Evolutionary conservation across 2,797 vertebrate genomes (phyloP).

Genomic region (Xenops minutus): DNA sequence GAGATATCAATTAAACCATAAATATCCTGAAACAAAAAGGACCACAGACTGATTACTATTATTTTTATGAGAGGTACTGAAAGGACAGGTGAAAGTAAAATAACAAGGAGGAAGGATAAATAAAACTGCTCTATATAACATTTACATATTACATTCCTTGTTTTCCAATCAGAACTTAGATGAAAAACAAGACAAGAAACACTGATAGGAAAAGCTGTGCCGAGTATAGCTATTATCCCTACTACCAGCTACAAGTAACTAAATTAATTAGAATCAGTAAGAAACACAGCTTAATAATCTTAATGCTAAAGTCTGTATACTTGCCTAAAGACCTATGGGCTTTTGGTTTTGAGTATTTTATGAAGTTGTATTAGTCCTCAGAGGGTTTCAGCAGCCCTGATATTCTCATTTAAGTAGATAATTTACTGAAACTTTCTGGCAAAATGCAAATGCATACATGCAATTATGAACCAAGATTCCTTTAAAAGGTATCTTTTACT

Average conservation of each 20-base stretch:
- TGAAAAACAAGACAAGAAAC: neutral
- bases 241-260: neutral
- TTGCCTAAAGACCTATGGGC: neutral
- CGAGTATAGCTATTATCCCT: neutral
- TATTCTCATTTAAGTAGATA: neutral
- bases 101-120: neutral
- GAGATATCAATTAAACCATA: neutral
- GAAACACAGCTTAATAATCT: neutral
- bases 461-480: neutral
- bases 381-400: neutral
- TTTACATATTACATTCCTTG: neutral
- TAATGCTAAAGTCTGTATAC: neutral
- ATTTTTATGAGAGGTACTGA: neutral
- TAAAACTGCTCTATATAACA: neutral
- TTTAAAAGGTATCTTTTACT: slow-evolving; percentile 33
- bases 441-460: neutral
- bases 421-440: neutral
- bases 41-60: neutral
- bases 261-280: neutral
- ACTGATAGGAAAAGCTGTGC: neutral
- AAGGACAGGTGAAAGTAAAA: neutral
- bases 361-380: neutral
- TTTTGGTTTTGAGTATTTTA: neutral
- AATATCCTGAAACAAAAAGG: neutral
- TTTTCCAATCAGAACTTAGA: neutral